Base-by-base conservation (phyloP, 2,888 invertebrate species). In the Drosophila monieri region DNA sequence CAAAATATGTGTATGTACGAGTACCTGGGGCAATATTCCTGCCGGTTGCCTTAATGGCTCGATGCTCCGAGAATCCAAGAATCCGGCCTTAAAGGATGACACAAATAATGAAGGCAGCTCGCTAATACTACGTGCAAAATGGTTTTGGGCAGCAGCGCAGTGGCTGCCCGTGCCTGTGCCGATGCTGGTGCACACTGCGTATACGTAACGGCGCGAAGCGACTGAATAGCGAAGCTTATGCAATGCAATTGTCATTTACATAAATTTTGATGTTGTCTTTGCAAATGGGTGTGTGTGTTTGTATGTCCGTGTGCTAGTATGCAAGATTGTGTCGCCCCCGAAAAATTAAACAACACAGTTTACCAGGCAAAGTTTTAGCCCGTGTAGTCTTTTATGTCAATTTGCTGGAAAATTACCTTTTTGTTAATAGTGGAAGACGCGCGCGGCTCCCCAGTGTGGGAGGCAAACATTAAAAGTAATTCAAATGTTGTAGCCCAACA, bases 101-200 rank as follows among this genome's bases (percentile, higher is more conserved):
- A 66, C 70, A 80, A 81, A 77, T 88, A 89, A 86, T 89, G 86
- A 78, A 88, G 74, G 87, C 59, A 73, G 58, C 74, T 56, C 71
- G 72, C 77, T 78, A 89, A 85, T 85, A 88, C 77, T 85, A 88
- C 80, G 87, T 80, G 88, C 77, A 73, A 88, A 88, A 84, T 76
- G 77, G 86, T 69, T 83, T 79, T 81, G 51, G 67, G 64, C 56
- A 61, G 47, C 47, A 60, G 46, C 52, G 25, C 52, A 15, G 12
- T 43, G 27, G 35, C 60, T 35, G 44, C 65, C 12, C 21, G 21
- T 23, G 21, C 21, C 21, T 3, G 21, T 23, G 21, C 4, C 21
- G 21, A 4, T 23, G 4, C 21, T 0, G 43, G 21, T 85, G 84
- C 86, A 83, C 54, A 52, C 69, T 80, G 86, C 84, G 84, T 86